Conservation (phyloP, 2,113 vertebrate species). For the Nannobrachium achirus region DNA sequence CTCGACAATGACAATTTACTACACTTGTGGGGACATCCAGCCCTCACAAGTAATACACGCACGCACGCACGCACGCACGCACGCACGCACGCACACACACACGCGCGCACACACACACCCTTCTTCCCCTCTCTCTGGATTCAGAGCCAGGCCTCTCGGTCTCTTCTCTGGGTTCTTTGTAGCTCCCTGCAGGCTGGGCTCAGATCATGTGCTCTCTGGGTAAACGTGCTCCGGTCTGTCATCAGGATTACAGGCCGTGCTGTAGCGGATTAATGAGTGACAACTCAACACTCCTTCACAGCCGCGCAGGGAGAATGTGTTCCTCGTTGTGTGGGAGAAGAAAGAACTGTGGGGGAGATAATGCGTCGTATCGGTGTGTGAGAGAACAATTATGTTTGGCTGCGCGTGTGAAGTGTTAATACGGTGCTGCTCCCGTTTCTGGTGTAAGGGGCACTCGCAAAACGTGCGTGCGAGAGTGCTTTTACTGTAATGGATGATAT, state of each 20-base stretch:
- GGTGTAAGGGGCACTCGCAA: not conserved
- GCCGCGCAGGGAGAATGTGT: constrained; percentile 41
- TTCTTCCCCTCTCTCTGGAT: constrained; percentile 62
- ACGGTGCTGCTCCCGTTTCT: constrained; percentile 6
- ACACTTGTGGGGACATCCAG: no score
- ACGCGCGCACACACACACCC: not conserved
- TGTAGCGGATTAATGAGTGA: constrained; percentile 79
- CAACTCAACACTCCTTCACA: constrained; percentile 68
- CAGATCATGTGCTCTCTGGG: constrained; percentile 70
- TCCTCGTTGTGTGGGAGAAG: constrained; percentile 49
- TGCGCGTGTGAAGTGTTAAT: constrained; percentile 37
- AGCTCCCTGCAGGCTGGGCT: constrained; percentile 73
- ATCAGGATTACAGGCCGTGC: constrained; percentile 77
- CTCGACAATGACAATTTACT: no score
- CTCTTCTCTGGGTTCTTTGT: constrained; percentile 72
- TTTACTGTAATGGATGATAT: not conserved
- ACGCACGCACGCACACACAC: no score
- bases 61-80: no score
- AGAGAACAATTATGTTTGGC: constrained; percentile 65
- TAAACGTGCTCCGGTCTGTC: constrained; percentile 71
- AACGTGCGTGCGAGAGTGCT: not conserved
- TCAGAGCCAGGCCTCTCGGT: constrained; percentile 64
- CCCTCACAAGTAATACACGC: no score
- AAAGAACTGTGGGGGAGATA: constrained; percentile 68
- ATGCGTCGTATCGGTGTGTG: constrained; percentile 58